Conservation (phyloP, 2,888 invertebrate species). For the Slavum lentiscoides region DNA sequence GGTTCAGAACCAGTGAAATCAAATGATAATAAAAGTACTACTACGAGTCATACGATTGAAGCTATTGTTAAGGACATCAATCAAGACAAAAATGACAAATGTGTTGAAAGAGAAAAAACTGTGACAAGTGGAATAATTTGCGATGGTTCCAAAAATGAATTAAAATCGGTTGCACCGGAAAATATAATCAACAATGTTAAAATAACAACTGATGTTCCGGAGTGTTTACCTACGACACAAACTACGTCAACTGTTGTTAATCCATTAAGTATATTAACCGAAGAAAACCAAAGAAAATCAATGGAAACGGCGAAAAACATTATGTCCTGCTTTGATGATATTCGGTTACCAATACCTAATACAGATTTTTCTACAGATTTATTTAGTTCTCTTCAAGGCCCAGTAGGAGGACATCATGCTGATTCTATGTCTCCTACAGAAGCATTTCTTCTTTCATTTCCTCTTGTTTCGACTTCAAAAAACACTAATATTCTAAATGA, state of each 20-base stretch:
- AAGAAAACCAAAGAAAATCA: conserved; percentile 53
- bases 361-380: conserved; percentile 66
- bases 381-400: conserved; percentile 67
- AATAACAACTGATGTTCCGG: conserved; percentile 2
- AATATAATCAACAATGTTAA: conserved; percentile 37
- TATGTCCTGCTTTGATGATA: conserved; percentile 52
- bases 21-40: conserved; percentile 49
- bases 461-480: conserved; percentile 69
- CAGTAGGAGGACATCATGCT: conserved; percentile 60
- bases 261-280: conserved; percentile 40
- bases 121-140: conserved; percentile 35
- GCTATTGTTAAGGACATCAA: conserved; percentile 49
- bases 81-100: conserved; percentile 48
- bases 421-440: conserved; percentile 75
- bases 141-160: conserved; percentile 37
- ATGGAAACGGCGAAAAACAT: conserved; percentile 49
- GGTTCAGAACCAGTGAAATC: conserved; percentile 37
- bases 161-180: conserved; percentile 54
- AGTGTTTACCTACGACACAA: conserved; percentile 25
- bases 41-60: conserved; percentile 51
- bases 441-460: conserved; percentile 76
- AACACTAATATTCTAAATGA: conserved; percentile 65
- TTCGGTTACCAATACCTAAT: conserved; percentile 49
- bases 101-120: conserved; percentile 35
- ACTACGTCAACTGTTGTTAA: conserved; percentile 37